Conservation (phyloP, 64 coral and sea anemone species). For the Montipora capricornis region DNA sequence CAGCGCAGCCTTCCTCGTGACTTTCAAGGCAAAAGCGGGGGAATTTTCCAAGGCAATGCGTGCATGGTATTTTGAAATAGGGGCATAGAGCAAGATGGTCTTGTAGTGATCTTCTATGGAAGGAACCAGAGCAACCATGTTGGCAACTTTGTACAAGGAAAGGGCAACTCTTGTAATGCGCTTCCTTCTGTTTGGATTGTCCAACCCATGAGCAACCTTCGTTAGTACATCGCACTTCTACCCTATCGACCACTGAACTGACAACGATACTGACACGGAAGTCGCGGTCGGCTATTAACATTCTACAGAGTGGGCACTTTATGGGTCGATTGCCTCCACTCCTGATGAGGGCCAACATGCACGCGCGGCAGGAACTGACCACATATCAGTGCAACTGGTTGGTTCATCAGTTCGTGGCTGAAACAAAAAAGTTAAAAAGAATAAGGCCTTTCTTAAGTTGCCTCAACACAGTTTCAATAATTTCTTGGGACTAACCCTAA, state of each 20-base stretch:
- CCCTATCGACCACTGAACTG: neutral
- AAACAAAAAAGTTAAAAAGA: neutral
- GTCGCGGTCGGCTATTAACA: neutral
- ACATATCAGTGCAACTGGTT: neutral
- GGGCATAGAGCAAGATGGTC: neutral
- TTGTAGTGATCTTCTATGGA: neutral
- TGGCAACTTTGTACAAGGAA: neutral
- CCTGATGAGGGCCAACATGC: neutral
- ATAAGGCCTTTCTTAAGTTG: no score
- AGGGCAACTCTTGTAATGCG: neutral
- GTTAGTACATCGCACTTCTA: neutral
- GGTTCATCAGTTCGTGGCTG: neutral
- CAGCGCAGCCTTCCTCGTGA: constrained; percentile 2
- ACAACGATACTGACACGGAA: neutral
- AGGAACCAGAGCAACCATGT: neutral
- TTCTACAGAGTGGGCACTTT: neutral
- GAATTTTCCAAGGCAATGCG: neutral
- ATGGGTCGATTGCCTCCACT: neutral
- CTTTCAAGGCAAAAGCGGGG: neutral
- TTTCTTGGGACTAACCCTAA: neutral
- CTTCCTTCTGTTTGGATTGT: neutral
- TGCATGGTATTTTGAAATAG: neutral
- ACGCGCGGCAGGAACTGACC: neutral
- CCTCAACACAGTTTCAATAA: neutral
- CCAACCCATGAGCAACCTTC: neutral